Evolutionary conservation across 2,797 vertebrate species (phyloP).

Genomic region (Tapirus indicus): DNA sequence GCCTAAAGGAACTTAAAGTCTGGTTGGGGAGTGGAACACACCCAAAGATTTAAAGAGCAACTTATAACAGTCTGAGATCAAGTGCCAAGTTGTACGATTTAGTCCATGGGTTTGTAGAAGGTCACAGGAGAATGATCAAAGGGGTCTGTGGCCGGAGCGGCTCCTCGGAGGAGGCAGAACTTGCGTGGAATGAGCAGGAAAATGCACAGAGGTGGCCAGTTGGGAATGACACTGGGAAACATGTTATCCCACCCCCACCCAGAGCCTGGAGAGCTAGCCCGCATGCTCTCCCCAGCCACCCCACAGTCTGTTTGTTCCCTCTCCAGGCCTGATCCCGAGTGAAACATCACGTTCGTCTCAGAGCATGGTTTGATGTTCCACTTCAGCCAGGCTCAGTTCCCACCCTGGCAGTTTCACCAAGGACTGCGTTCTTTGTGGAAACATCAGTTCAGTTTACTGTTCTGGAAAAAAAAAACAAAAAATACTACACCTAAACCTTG

Average conservation of each 20-base stretch:
- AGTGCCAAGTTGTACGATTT: neutral
- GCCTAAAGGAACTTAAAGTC: conserved; percentile 19
- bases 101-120: neutral
- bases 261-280: neutral
- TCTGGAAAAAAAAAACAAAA: neutral
- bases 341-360: conserved; percentile 72
- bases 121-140: neutral
- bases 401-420: neutral
- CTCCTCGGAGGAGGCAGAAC: neutral
- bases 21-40: neutral
- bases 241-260: neutral
- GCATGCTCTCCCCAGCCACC: neutral
- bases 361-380: conserved; percentile 56
- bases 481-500: conserved; percentile 54
- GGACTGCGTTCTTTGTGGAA: conserved; percentile 61
- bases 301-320: conserved; percentile 3
- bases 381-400: conserved; percentile 62
- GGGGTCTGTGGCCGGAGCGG: neutral
- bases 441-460: conserved; percentile 56
- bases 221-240: neutral
- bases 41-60: conserved; percentile 18
- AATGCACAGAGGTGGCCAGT: neutral
- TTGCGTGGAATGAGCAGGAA: neutral
- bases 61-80: neutral
- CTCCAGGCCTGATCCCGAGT: conserved; percentile 5